These are phyloP conservation scores for Montifringilla adamsi DNA, from an alignment of 2,113 vertebrate genomes.

Conservation along the genomic window DNA sequence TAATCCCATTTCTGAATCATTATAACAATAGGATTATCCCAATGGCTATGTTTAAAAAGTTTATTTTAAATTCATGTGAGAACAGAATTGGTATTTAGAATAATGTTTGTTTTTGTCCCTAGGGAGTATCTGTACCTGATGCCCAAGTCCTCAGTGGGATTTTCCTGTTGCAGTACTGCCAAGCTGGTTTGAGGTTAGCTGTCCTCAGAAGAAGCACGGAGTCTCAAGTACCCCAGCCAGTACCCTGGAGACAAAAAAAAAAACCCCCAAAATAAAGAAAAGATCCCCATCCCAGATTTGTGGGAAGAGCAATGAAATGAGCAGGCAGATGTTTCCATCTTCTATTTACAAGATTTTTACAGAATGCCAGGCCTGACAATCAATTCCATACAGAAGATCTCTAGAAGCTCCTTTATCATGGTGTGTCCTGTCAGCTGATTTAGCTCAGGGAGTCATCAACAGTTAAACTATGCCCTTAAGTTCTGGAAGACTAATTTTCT, in stretches of 20 bases:
- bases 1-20: not conserved
- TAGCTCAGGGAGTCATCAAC: not conserved
- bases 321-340: accelerated
- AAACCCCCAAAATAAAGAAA: not conserved
- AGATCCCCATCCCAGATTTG: accelerated
- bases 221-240: not conserved
- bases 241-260: not conserved
- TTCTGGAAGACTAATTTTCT: not conserved
- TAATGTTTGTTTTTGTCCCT: not conserved
- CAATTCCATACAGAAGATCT: not conserved
- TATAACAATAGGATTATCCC: not conserved
- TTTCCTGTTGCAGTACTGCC: not conserved
- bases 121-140: not conserved
- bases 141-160: not conserved
- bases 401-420: not conserved
- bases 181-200: not conserved
- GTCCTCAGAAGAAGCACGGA: not conserved
- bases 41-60: not conserved
- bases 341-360: not conserved
- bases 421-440: not conserved
- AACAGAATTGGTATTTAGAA: not conserved
- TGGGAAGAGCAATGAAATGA: not conserved
- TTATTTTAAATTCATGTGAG: not conserved
- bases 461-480: not conserved
- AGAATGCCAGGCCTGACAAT: not conserved